Conservation (phyloP, 2,797 vertebrate genomes). For the Sebastes trivittatus region DNA sequence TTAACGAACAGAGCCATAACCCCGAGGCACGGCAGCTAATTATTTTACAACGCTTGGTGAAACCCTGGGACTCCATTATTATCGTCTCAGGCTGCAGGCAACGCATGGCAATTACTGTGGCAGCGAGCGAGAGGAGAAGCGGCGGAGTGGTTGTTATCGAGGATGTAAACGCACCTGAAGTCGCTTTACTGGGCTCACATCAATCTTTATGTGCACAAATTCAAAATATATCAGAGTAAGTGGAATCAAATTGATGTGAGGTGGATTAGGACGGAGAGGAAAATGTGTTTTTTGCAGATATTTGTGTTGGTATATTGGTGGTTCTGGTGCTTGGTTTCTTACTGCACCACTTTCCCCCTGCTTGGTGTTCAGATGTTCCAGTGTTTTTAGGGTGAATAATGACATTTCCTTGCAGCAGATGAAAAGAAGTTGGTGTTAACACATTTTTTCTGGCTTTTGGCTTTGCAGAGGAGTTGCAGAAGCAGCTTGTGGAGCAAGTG, state of each 20-base stretch:
- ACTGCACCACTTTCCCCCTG: not conserved
- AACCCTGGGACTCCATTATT: slow-evolving; percentile 81
- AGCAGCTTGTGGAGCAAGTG: slow-evolving; percentile 95
- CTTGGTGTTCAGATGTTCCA: slow-evolving; percentile 1
- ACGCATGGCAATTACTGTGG: slow-evolving; percentile 74
- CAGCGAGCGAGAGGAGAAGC: slow-evolving; percentile 54
- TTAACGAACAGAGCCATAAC: slow-evolving; percentile 80
- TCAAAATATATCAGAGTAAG: slow-evolving; percentile 23
- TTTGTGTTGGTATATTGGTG: not conserved
- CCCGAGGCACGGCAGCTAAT: slow-evolving; percentile 83
- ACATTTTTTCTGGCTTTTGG: not conserved
- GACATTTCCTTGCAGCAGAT: not conserved
- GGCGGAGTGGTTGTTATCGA: slow-evolving; percentile 48
- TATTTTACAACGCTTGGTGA: slow-evolving; percentile 86
- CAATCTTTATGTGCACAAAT: slow-evolving; percentile 29
- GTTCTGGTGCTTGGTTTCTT: not conserved
- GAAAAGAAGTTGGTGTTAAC: not conserved
- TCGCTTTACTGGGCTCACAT: slow-evolving; percentile 34
- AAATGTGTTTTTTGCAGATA: not conserved
- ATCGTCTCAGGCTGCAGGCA: slow-evolving; percentile 74
- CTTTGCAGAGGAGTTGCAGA: slow-evolving; percentile 93
- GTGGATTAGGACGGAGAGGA: not conserved
- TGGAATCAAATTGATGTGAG: slow-evolving; percentile 9
- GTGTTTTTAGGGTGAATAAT: slow-evolving; percentile 4
- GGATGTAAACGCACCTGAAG: slow-evolving; percentile 66